Evolutionary conservation across 2,888 invertebrate species (phyloP).

Genomic region (Temnothorax unifasciatus): DNA sequence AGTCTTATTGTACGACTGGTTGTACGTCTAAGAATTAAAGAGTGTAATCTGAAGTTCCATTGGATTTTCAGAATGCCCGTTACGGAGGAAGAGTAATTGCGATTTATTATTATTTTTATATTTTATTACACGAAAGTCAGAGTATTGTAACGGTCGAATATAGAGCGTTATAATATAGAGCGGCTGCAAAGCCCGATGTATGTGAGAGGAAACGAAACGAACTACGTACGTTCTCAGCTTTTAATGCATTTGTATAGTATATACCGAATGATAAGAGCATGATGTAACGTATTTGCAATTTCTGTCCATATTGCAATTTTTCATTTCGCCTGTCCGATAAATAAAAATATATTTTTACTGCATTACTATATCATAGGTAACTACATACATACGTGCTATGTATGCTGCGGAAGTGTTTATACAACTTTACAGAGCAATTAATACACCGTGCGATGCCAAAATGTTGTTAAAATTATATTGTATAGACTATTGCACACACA

Average conservation of each 20-base stretch:
- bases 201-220: conserved; percentile 48
- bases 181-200: conserved; percentile 57
- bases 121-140: conserved; percentile 67
- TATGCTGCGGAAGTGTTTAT: conserved; percentile 35
- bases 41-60: conserved; percentile 65
- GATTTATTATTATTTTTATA: conserved; percentile 75
- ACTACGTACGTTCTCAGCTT: conserved; percentile 55
- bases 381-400: conserved; percentile 20
- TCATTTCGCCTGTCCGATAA: conserved; percentile 61
- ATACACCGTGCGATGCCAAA: conserved; percentile 61
- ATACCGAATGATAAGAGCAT: conserved; percentile 55
- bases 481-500: conserved; percentile 36
- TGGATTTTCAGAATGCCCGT: conserved; percentile 61
- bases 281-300: conserved; percentile 71
- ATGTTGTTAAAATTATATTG: conserved; percentile 60
- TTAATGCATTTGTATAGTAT: conserved; percentile 60
- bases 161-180: conserved; percentile 43
- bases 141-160: conserved; percentile 53
- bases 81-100: conserved; percentile 55
- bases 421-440: conserved; percentile 41
- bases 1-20: conserved; percentile 60
- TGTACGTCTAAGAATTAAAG: conserved; percentile 61
- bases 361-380: conserved; percentile 38
- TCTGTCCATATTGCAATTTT: conserved; percentile 65
- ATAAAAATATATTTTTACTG: conserved; percentile 68